Conservation (phyloP, 2,888 invertebrate species). For the Fissipunctia ypsillon region DNA sequence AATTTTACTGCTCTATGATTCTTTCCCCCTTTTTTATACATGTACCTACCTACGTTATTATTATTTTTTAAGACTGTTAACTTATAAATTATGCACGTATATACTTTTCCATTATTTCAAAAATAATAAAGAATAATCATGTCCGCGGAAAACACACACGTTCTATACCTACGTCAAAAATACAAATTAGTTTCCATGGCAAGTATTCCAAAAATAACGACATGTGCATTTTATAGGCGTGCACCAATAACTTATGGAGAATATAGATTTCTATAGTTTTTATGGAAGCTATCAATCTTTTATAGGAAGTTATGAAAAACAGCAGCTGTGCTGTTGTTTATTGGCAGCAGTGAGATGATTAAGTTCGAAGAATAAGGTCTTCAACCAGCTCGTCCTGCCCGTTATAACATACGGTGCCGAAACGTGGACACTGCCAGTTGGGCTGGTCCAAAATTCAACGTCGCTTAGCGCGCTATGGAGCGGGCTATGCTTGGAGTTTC, state of each 20-base stretch:
- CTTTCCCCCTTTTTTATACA: neutral
- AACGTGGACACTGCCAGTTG: too few relatives aligned
- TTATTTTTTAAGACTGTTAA: neutral
- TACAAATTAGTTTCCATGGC: slow-evolving; percentile 40
- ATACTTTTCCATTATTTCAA: neutral
- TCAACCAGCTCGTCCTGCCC: too few relatives aligned
- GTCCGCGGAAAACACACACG: neutral
- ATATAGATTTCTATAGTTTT: slow-evolving; percentile 29
- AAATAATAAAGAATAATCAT: neutral
- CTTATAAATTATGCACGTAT: neutral
- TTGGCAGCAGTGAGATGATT: too few relatives aligned
- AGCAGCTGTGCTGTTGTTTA: slow-evolving; percentile 9
- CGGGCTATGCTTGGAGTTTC: too few relatives aligned
- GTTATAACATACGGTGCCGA: too few relatives aligned
- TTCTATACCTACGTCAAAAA: slow-evolving; percentile 23
- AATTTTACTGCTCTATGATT: neutral
- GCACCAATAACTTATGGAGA: slow-evolving; percentile 20
- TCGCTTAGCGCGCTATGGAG: too few relatives aligned
- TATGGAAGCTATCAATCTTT: slow-evolving; percentile 44
- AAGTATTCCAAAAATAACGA: slow-evolving; percentile 42
- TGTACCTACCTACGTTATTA: neutral
- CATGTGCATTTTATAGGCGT: slow-evolving; percentile 59
- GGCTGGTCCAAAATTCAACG: too few relatives aligned
- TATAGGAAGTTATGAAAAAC: slow-evolving; percentile 10
- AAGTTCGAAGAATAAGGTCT: too few relatives aligned